These are phyloP conservation scores for Apogon hyalosoma DNA, from an alignment of 2,797 vertebrate genomes.

Conservation along the genomic window DNA sequence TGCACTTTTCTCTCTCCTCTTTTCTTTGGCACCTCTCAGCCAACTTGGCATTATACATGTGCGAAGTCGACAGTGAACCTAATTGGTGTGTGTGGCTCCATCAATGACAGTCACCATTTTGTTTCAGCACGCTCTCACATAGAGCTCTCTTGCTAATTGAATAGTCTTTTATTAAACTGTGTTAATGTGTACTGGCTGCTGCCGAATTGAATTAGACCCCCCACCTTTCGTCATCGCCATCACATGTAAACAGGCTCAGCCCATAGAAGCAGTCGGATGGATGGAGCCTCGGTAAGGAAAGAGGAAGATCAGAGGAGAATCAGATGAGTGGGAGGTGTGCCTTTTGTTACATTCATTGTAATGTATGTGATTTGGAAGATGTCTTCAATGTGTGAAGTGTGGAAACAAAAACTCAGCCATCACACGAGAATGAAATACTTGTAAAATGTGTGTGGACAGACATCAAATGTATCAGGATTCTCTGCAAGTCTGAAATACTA, in stretches of 20 bases:
- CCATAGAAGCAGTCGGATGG: constrained; percentile 36
- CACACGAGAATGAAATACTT: not conserved
- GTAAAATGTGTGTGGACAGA: not conserved
- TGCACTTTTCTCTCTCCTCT: constrained; percentile 25
- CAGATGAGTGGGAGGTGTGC: constrained; percentile 23
- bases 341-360: constrained; percentile 1
- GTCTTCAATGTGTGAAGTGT: not conserved
- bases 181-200: constrained; percentile 76
- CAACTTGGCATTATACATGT: constrained; percentile 64
- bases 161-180: constrained; percentile 81
- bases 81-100: constrained; percentile 75
- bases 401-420: not conserved
- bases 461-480: too few species aligned
- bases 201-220: constrained; percentile 77
- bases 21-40: constrained; percentile 35
- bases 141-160: constrained; percentile 74
- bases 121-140: constrained; percentile 54
- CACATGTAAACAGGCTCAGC: constrained; percentile 44
- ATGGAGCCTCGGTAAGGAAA: constrained; percentile 15
- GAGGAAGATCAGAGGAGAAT: constrained; percentile 7
- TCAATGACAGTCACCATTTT: constrained; percentile 66
- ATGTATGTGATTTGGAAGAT: constrained; percentile 8
- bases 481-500: too few species aligned
- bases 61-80: constrained; percentile 73
- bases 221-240: constrained; percentile 27